Percentiles rank a stretch among this genome's conserved stretches.
These are phyloP conservation scores for Xenus cinereus DNA, from an alignment of 2,113 vertebrate species.

Conservation along the genomic window DNA sequence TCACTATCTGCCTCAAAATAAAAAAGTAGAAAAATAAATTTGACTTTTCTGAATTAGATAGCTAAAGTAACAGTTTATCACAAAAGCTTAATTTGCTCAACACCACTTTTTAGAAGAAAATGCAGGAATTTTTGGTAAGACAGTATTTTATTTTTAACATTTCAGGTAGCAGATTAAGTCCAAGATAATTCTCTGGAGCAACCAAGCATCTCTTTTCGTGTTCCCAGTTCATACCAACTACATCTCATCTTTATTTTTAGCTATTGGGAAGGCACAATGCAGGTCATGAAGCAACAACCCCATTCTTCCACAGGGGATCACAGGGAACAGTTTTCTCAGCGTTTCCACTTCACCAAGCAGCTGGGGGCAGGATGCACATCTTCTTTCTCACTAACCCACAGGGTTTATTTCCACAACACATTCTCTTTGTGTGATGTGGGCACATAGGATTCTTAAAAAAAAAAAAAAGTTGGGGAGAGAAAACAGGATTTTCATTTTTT, in stretches of 20 bases:
- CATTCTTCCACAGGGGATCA: background rate
- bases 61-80: background rate
- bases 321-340: background rate
- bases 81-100: background rate
- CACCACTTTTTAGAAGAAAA: background rate
- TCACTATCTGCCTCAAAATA: background rate
- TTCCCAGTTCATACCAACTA: background rate
- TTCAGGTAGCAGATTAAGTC: background rate
- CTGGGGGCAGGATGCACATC: background rate
- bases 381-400: background rate
- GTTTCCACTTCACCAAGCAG: background rate
- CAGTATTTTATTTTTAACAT: background rate
- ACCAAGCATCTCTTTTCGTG: background rate
- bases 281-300: background rate
- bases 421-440: background rate
- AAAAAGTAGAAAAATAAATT: background rate
- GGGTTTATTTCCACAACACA: background rate
- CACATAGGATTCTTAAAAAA: background rate
- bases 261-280: background rate
- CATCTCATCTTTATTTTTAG: background rate
- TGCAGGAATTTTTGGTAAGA: background rate
- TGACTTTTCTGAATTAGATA: background rate
- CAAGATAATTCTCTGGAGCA: background rate
- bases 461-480: background rate
- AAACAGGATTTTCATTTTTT: background rate